These are phyloP conservation scores for Lathamus discolor DNA, from an alignment of 2,113 vertebrate genomes.

Conservation along the genomic window DNA sequence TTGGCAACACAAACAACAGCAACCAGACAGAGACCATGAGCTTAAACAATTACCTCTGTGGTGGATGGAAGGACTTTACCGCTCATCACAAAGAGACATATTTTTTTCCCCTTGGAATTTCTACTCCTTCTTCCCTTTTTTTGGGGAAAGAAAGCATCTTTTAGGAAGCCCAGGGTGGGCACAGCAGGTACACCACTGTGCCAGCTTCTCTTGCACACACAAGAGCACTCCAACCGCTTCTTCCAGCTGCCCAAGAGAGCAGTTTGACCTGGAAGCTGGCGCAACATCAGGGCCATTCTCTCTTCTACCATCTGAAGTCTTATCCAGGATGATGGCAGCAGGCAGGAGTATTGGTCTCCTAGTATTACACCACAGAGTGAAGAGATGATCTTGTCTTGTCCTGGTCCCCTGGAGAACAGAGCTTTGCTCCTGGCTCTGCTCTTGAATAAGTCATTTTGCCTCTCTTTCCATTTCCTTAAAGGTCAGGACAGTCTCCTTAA, in stretches of 20 bases:
- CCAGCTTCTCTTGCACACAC: neutral
- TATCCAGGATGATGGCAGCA: too few relatives aligned
- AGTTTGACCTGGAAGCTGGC: neutral
- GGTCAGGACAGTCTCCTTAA: neutral
- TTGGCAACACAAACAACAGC: conserved; percentile 39
- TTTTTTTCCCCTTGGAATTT: neutral
- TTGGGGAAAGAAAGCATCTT: neutral
- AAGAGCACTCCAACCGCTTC: neutral
- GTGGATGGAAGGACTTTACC: fast-evolving
- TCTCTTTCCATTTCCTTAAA: neutral
- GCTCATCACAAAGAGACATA: neutral
- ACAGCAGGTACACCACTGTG: too few relatives aligned
- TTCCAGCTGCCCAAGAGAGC: neutral
- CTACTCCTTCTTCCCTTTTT: neutral
- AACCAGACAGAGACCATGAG: neutral
- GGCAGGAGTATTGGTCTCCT: neutral
- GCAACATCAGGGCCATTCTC: neutral
- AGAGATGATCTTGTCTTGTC: neutral
- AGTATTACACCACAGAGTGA: neutral
- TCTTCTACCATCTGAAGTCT: neutral
- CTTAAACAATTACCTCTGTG: neutral
- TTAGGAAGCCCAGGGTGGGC: fast-evolving
- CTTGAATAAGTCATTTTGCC: neutral
- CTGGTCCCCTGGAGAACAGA: neutral
- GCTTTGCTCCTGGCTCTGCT: neutral